Base-by-base conservation (phyloP, 1,140 invertebrate genomes). In the Dreissena polymorpha region DNA sequence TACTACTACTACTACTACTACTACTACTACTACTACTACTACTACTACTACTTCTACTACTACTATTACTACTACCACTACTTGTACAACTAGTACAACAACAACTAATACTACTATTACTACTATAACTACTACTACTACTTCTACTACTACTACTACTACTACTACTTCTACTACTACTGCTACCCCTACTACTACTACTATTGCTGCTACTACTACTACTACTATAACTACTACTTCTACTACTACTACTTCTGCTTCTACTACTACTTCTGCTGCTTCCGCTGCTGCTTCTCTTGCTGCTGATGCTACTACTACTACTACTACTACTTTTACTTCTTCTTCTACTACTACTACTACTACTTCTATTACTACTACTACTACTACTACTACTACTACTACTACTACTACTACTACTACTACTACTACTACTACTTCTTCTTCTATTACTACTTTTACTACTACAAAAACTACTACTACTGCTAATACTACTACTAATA, bases 391-490 rank as follows among this genome's bases (percentile, higher is more conserved):
- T n/a, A n/a, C n/a, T n/a, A n/a, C n/a, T n/a, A n/a, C n/a, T n/a
- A n/a, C n/a, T n/a, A n/a, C n/a, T n/a, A n/a, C n/a, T n/a, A n/a
- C n/a, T n/a, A n/a, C n/a, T n/a, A n/a, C n/a, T n/a, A n/a, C n/a
- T n/a, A n/a, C n/a, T n/a, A n/a, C n/a, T n/a, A n/a, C n/a, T n/a
- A n/a, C n/a, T 78, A 14, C 25, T 78, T 8, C 63, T 69, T n/a
- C 63, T 69, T 49, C 75, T 69, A 7, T 50, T 69, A 69, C 75
- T 78, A 69, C 75, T 8, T 49, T 64, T 78, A 29, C 64, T 69
- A 29, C 64, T 78, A 69, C 75, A 25, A 69, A 21, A 68, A 70
- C 75, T 78, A 69, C 75, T 78, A 78, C 75, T 49, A 68, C 65
- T 10, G 51, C 5, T 50, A 13, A 13, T 29, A 68, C 65, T 0